Percentiles rank a stretch among this genome's conserved stretches.
Conservation (phyloP, 1,140 invertebrate genomes). For the Trachymyrmex septentrionalis region DNA sequence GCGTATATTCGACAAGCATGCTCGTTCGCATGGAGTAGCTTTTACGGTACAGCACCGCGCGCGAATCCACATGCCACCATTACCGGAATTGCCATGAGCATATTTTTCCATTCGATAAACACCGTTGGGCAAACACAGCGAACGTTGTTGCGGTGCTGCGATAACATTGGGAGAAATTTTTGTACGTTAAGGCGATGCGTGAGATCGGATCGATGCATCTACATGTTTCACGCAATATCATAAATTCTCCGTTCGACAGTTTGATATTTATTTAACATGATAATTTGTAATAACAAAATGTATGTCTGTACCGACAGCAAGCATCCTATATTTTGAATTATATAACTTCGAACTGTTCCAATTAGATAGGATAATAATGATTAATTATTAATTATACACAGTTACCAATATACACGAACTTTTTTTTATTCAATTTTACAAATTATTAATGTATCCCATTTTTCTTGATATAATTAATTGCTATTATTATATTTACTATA, state of each 20-base stretch:
- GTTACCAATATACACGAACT: background rate
- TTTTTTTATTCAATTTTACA: constrained; percentile 6
- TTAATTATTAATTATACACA: constrained; percentile 10
- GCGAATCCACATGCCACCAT: constrained; percentile 46
- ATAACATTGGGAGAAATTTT: constrained; percentile 56
- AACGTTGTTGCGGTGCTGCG: constrained; percentile 36
- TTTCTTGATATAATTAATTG: background rate
- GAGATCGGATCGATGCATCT: background rate
- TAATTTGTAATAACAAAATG: constrained; percentile 38
- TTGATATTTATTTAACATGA: constrained; percentile 34
- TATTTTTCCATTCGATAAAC: constrained; percentile 70
- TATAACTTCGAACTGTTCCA: constrained; percentile 23
- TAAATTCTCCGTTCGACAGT: constrained; percentile 13
- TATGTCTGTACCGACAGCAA: background rate
- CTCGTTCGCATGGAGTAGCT: constrained; percentile 48
- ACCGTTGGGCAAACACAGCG: constrained; percentile 26
- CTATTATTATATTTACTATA: constrained; percentile 16
- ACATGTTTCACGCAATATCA: background rate
- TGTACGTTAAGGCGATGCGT: constrained; percentile 44
- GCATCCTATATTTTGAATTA: background rate
- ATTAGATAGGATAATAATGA: background rate
- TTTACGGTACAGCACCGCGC: constrained; percentile 34
- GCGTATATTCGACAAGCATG: background rate
- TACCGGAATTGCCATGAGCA: constrained; percentile 61
- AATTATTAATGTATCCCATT: constrained; percentile 9